Evolutionary conservation across 2,113 vertebrate genomes (phyloP).

Genomic region (Reinhardtius hippoglossoides): DNA sequence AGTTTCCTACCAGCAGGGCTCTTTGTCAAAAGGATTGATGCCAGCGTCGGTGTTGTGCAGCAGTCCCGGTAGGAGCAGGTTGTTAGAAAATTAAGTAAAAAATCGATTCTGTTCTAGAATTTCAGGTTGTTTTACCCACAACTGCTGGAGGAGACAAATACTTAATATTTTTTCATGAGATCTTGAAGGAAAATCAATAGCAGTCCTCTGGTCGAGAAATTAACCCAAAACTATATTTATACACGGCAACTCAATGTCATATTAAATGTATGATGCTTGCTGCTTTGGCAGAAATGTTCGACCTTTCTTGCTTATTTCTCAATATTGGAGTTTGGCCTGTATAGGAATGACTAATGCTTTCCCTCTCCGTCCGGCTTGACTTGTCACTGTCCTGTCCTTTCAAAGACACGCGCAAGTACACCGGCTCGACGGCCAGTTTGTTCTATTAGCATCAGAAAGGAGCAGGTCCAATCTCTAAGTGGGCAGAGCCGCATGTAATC

Average conservation of each 20-base stretch:
- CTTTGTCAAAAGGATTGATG: constrained; percentile 25
- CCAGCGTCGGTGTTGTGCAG: not conserved
- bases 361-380: constrained; percentile 48
- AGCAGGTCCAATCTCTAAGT: constrained; percentile 81
- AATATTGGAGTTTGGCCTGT: not conserved
- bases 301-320: not conserved
- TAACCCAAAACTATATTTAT: not conserved
- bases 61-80: constrained; percentile 7
- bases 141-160: constrained; percentile 39
- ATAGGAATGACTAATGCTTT: constrained; percentile 16
- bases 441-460: constrained; percentile 70
- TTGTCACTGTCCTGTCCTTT: constrained; percentile 52
- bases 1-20: constrained; percentile 9
- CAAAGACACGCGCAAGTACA: constrained; percentile 48
- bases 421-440: constrained; percentile 52
- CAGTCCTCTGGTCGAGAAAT: constrained; percentile 18
- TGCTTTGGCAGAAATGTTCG: not conserved
- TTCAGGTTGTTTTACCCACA: constrained; percentile 39
- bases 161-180: constrained; percentile 14
- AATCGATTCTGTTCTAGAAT: constrained; percentile 21
- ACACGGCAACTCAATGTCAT: not conserved
- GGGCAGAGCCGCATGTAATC: constrained; percentile 79
- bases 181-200: constrained; percentile 59
- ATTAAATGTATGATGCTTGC: not conserved
- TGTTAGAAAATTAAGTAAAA: constrained; percentile 32